These are phyloP conservation scores for Ammodramus savannarum DNA, from an alignment of 2,113 vertebrate species.

Conservation along the genomic window DNA sequence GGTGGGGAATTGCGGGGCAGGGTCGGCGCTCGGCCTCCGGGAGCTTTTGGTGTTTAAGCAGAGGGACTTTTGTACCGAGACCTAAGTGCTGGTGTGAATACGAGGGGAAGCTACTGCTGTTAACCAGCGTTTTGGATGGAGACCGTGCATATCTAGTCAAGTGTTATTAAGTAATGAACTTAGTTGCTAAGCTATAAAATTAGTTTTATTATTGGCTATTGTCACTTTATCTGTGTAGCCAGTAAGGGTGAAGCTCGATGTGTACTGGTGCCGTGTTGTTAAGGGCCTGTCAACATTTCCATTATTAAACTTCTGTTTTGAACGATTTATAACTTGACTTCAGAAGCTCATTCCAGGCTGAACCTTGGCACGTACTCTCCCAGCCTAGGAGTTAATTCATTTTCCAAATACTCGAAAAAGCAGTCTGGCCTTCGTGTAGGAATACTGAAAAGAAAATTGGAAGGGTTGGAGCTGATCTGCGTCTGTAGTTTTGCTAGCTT, in stretches of 20 bases:
- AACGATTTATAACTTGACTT: conserved; percentile 9
- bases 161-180: conserved; percentile 20
- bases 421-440: neutral
- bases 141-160: neutral
- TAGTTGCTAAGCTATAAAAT: conserved; percentile 31
- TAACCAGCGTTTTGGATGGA: conserved; percentile 22
- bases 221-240: neutral
- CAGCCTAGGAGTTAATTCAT: conserved; percentile 42
- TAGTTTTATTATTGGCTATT: neutral
- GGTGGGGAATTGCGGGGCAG: neutral
- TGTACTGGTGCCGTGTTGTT: neutral
- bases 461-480: neutral
- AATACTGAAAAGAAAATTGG: neutral
- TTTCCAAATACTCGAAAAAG: conserved; percentile 30
- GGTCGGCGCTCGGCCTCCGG: neutral
- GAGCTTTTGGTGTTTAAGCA: neutral
- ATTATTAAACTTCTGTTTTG: conserved; percentile 42
- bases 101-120: conserved; percentile 23
- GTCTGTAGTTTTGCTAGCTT: neutral
- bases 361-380: neutral
- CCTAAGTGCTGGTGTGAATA: neutral
- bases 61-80: neutral
- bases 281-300: conserved; percentile 49
- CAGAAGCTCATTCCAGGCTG: neutral
- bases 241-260: neutral